Evolutionary conservation across 2,888 invertebrate species (phyloP).

Genomic region (Volucella inanis): DNA sequence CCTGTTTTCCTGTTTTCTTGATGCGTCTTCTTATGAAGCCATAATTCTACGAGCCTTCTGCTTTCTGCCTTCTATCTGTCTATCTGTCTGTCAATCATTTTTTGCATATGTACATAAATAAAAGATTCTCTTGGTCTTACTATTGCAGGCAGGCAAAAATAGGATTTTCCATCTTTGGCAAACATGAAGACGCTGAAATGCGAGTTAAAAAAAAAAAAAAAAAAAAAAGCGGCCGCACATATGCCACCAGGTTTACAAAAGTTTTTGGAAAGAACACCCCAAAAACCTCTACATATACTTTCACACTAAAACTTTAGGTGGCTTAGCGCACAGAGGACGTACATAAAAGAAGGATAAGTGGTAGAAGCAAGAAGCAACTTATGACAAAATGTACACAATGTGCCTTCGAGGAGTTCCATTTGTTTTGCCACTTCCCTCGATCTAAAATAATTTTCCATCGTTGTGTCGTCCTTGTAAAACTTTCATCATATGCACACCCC

Average conservation of each 20-base stretch:
- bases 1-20: background rate
- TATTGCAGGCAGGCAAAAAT: background rate
- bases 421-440: slow-evolving; percentile 70
- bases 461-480: slow-evolving; percentile 71
- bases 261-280: slow-evolving; percentile 21
- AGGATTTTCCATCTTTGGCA: slow-evolving; percentile 59
- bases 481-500: slow-evolving; percentile 68
- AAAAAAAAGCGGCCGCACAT: slow-evolving; percentile 58
- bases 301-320: slow-evolving; percentile 54
- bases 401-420: slow-evolving; percentile 70
- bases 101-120: slow-evolving; percentile 70
- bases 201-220: slow-evolving; percentile 3
- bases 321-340: slow-evolving; percentile 38
- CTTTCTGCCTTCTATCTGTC: slow-evolving; percentile 17
- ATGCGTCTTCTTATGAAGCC: slow-evolving; percentile 43
- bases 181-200: slow-evolving; percentile 18
- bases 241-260: slow-evolving; percentile 65
- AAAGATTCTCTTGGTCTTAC: slow-evolving; percentile 39
- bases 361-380: slow-evolving; percentile 58
- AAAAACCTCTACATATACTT: slow-evolving; percentile 38
- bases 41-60: slow-evolving; percentile 37
- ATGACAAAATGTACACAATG: slow-evolving; percentile 60
- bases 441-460: slow-evolving; percentile 74
- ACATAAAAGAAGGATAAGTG: background rate
- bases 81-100: slow-evolving; percentile 70